Conservation (phyloP, 2,797 vertebrate genomes). For the Dryobates pubescens region DNA sequence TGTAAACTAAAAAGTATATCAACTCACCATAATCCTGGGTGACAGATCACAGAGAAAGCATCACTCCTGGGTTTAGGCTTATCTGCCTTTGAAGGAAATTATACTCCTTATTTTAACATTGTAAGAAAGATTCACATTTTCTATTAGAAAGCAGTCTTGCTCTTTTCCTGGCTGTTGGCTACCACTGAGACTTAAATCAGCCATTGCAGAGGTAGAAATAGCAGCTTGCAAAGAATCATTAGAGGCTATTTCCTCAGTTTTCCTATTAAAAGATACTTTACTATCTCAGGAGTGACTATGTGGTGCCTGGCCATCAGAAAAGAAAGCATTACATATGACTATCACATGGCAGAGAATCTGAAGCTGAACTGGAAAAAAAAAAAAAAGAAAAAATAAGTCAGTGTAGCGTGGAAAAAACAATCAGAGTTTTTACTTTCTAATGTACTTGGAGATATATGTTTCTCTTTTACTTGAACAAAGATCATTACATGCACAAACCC, state of each 20-base stretch:
- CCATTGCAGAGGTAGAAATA: conserved; percentile 1
- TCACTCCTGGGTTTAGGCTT: background rate
- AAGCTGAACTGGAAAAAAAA: background rate
- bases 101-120: background rate
- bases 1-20: background rate
- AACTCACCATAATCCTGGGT: background rate
- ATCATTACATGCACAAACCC: background rate
- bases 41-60: background rate
- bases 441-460: background rate
- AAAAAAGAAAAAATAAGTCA: background rate
- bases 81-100: background rate
- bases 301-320: background rate
- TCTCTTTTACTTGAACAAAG: background rate
- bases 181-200: conserved; percentile 12
- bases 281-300: background rate
- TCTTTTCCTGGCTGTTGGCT: conserved; percentile 20
- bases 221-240: conserved; percentile 7
- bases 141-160: background rate
- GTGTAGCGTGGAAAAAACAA: background rate
- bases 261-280: conserved; percentile 12
- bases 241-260: conserved; percentile 21
- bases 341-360: background rate
- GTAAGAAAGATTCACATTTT: background rate
- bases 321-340: background rate
- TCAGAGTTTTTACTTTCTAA: background rate